Conservation (phyloP, 2,888 invertebrate genomes). For the Metacarcinus magister region DNA sequence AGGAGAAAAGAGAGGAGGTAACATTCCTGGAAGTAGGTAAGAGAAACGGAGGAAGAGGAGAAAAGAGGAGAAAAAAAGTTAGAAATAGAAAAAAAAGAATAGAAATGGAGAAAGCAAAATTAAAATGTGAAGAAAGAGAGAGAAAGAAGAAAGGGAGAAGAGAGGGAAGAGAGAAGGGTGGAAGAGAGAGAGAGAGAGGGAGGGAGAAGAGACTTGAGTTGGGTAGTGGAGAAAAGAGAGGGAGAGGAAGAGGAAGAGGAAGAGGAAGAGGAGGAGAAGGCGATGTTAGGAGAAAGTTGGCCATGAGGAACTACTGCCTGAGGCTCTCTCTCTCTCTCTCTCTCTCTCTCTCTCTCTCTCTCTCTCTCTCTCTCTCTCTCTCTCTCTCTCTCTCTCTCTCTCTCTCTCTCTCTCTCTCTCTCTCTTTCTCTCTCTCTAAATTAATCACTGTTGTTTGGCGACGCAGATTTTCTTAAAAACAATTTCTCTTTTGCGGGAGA, state of each 20-base stretch:
- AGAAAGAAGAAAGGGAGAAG: background rate
- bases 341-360: constrained; percentile 28
- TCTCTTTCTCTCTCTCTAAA: background rate
- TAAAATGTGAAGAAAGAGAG: background rate
- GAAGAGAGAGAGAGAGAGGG: background rate
- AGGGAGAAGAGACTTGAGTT: background rate
- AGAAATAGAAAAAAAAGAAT: background rate
- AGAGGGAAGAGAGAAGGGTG: background rate
- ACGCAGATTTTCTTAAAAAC: background rate
- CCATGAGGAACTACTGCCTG: constrained; percentile 13
- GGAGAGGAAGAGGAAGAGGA: background rate
- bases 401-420: background rate
- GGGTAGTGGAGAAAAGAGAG: no score
- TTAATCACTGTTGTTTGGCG: background rate
- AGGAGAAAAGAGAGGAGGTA: no score
- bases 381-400: constrained; percentile 34
- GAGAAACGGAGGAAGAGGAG: no score
- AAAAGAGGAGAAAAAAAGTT: background rate
- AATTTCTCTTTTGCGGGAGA: background rate
- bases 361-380: constrained; percentile 39
- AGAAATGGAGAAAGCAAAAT: background rate
- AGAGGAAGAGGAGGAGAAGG: constrained; percentile 15
- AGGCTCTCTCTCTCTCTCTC: constrained; percentile 26
- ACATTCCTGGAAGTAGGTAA: no score
- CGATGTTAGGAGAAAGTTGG: background rate